Base-by-base conservation (phyloP, 2,797 vertebrate genomes). In the Orientallactaga sibirica region DNA sequence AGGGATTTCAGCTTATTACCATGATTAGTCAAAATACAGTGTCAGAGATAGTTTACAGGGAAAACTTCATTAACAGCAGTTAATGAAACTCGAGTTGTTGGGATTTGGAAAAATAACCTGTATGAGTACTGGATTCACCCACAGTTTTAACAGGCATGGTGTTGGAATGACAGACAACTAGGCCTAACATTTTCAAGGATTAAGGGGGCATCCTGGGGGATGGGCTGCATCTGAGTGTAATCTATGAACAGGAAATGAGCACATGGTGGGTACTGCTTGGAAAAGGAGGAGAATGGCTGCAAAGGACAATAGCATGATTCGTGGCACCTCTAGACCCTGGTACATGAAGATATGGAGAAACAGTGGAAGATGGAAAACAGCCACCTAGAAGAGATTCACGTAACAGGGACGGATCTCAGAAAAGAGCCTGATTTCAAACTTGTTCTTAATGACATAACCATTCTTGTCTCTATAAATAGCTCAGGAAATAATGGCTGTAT, bases 401-500 rank as follows among this genome's bases (percentile, higher is more conserved):
- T 27, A 5, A n/a, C 16, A 84, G 18, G 29, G 12, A 41, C 5
- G 33, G 20, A 73, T 41, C 70, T 82, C 74, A 58, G 18, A 66
- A 70, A 43, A 67, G 14, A 85, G n/a, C n/a, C 41, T 76, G 25
- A 10, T 61, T 96, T 87, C 74, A 66, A 80, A 73, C 29, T 41
- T 82, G 33, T 66, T 92, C 67, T 81, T n/a, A 19, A 75, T 79
- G 80, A 68, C 66, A 88, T 83, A 88, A 94, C 71, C 64, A 75
- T 66, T 90, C 41, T 58, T 61, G 55, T 75, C 48, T 75, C 86
- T 73, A 88, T 81, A 95, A 95, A 96, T 92, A 94, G 67, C 62
- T 24, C 41, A 29, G 67, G 92, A 82, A 82, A 89, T 91, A 97
- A 75, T 64, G 96, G 70, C 76, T 97, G 81, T 74, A 77, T 22